Base-by-base conservation (phyloP, 2,113 vertebrate genomes). In the Cynopterus brachyotis region DNA sequence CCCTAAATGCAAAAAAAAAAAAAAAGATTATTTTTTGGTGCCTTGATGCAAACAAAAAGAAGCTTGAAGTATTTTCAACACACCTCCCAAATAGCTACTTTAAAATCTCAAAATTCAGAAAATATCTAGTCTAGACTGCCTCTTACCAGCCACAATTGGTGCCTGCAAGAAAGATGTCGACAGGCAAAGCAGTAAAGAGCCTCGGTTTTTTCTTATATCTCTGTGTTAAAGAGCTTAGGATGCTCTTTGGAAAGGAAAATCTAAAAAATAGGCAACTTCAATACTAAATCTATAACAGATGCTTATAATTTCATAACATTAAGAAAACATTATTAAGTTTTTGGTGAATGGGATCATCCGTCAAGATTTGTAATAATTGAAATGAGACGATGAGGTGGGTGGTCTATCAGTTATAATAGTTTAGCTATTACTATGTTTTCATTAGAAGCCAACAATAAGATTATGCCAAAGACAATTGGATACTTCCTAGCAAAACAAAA, bases 281-380 rank as follows among this genome's bases (percentile, higher is more conserved):
- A 40, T 92, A 28, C n/a, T 91, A 94, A 85, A 75, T 85, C 82
- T 93, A 57, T 78, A 37, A 82, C 35, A 93, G 32, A 82, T 84
- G 66, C 55, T 94, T 91, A 85, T 67, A 85, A 67, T 79, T 69
- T 69, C 84, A 55, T 81, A 26, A 72, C 32, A 80, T 80, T 42
- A 81, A 66, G 40, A 95, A 81, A 86, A 73, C 35, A 73, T 26
- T 69, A 83, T 53, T 89, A 79, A 85, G 37, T 95, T 91, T 95
- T 93, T 72, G 64, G 26, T 79, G 55, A 64, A 35, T 84, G 60
- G 80, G 15, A 75, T 85, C 80, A 89, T 82, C 62, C 47, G 55
- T 79, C 59, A 89, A 85, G 59, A 73, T 22, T 84, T 91, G 62
- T 24, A 91, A 53, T 84, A 70, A 89, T 4, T 67, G 8, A 96